Conservation (phyloP, 1,140 invertebrate species). For the Hermetia illucens region DNA sequence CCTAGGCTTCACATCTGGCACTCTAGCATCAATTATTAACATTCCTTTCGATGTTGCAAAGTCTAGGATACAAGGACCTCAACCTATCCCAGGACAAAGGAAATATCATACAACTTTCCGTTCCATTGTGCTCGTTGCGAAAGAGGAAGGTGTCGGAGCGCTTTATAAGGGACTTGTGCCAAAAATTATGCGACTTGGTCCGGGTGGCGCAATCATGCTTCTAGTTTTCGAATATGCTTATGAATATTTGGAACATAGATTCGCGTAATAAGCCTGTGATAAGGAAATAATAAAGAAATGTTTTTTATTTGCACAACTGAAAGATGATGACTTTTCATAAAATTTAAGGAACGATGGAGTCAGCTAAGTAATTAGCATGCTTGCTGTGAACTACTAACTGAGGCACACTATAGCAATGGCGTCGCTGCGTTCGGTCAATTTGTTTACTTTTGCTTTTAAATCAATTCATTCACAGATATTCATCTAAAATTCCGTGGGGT, state of each 20-base stretch:
- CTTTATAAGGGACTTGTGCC: constrained; percentile 85
- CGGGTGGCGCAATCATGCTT: constrained; percentile 82
- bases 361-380: too few relatives aligned
- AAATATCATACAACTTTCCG: constrained; percentile 66
- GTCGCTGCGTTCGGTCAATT: too few relatives aligned
- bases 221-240: constrained; percentile 74
- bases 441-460: too few relatives aligned
- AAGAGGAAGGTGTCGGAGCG: constrained; percentile 76
- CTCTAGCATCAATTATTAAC: constrained; percentile 70
- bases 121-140: constrained; percentile 61
- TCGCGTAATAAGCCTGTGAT: constrained; percentile 13
- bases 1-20: constrained; percentile 74
- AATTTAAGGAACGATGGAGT: too few relatives aligned
- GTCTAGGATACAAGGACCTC: constrained; percentile 84
- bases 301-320: neutral
- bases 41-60: constrained; percentile 95
- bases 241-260: constrained; percentile 44
- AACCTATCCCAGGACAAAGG: constrained; percentile 52
- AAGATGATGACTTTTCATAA: too few relatives aligned
- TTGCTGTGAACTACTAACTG: too few relatives aligned
- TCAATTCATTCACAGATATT: too few relatives aligned
- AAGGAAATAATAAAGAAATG: neutral
- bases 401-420: too few relatives aligned
- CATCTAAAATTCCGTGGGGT: too few relatives aligned
- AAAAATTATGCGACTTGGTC: constrained; percentile 78